Evolutionary conservation across 2,888 invertebrate genomes (phyloP), one percentile per base, ranked within the genome.

Genomic region (Acleris sparsana): DNA sequence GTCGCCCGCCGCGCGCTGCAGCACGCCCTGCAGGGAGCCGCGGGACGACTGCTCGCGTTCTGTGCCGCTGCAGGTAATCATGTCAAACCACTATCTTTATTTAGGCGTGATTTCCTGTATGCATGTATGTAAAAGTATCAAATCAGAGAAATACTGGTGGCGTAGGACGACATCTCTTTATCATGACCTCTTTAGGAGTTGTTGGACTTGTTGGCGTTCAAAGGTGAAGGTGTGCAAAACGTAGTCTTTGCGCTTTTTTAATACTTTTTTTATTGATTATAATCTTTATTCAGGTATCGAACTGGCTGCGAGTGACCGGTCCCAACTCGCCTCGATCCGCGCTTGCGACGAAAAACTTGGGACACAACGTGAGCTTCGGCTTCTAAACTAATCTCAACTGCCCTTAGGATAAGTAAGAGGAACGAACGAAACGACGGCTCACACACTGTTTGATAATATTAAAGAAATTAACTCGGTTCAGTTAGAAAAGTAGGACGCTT

Each of bases 271-370:
- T 25, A 5, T 25, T 33, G 13, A 46, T 25, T 17, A 25, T 13
- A 16, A 18, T 20, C 29, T 22, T 13, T 57, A 22, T 5, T 2
- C 84, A 93, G 89, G 82, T 92, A 1, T 92, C 93, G 2, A 89
- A 84, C 60, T 94, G 94, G 94, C 79, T 94, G 5, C 86, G 94
- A 29, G 92, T 94, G 63, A 94, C 94, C 0, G 94, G 94, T 3
- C 90, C 92, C 2, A 93, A 94, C 76, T 94, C 94, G 0, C 94
- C 94, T 4, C 85, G 92, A 6, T 83, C 88, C 0, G 86, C 89
- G 48, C 73, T 84, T 9, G 86, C 86, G 1, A 76, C 86, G 33
- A 87, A 82, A 66, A 85, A 84, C 69, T 78, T 87, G 25, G 80
- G 83, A 59, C 89, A 91, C 65, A 93, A 92, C 72, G 87, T 88